Evolutionary conservation across 1,140 invertebrate genomes (phyloP).

Genomic region (Aphelenchoides besseyi): DNA sequence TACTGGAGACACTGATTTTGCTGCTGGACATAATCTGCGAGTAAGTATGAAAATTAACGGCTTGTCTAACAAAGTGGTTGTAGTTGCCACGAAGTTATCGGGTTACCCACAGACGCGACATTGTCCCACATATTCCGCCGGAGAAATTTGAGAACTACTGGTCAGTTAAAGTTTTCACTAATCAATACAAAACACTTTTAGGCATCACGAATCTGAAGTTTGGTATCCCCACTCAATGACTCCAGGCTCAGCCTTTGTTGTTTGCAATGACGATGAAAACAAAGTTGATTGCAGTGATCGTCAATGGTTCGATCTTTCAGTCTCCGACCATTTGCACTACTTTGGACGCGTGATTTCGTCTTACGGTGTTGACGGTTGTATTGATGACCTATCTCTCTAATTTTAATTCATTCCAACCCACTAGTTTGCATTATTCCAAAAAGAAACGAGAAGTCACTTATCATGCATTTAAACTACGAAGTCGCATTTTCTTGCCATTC

Average conservation of each 20-base stretch:
- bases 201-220: slow-evolving; percentile 46
- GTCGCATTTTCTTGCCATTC: too few species aligned
- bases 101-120: slow-evolving; percentile 39
- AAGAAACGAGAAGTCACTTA: too few species aligned
- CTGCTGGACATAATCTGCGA: slow-evolving; percentile 5
- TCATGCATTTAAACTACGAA: too few species aligned
- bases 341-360: slow-evolving; percentile 14
- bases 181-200: too few species aligned
- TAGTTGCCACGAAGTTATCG: slow-evolving; percentile 37
- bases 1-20: slow-evolving; percentile 46
- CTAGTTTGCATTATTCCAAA: too few species aligned
- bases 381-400: not conserved
- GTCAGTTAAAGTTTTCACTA: too few species aligned
- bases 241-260: not conserved
- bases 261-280: slow-evolving; percentile 29
- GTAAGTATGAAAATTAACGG: not conserved
- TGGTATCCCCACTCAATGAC: slow-evolving; percentile 51
- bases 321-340: slow-evolving; percentile 32
- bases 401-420: too few species aligned
- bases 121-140: slow-evolving; percentile 50
- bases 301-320: slow-evolving; percentile 10
- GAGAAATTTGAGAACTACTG: slow-evolving; percentile 44
- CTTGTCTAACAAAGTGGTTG: not conserved
- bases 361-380: slow-evolving; percentile 27
- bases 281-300: slow-evolving; percentile 21